Evolutionary conservation across 2,888 invertebrate genomes (phyloP).

Genomic region (Chrysina gloriosa): DNA sequence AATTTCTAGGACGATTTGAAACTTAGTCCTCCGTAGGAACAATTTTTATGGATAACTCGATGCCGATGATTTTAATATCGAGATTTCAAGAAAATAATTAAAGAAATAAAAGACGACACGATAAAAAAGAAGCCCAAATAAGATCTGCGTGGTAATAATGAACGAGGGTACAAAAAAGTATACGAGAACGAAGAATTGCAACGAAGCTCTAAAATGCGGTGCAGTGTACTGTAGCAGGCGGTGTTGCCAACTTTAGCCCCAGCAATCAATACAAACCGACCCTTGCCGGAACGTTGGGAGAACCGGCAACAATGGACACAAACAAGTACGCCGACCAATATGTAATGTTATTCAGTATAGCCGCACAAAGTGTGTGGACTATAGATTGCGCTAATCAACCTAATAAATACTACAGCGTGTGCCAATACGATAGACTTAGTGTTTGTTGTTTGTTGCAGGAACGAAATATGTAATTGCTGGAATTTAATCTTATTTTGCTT

Average conservation of each 20-base stretch:
- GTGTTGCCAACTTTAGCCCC: constrained; percentile 58
- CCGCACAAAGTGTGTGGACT: background rate
- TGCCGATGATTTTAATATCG: no score
- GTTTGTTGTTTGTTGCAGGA: no score
- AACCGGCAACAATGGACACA: constrained; percentile 54
- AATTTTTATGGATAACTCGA: no score
- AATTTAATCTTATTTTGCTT: no score
- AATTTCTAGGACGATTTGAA: no score
- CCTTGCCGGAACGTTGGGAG: constrained; percentile 48
- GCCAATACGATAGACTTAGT: no score
- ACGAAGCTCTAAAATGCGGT: constrained; percentile 52
- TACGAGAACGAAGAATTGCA: constrained; percentile 41
- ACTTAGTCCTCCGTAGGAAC: no score
- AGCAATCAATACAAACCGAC: constrained; percentile 63
- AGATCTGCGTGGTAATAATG: constrained; percentile 26
- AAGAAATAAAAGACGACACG: background rate
- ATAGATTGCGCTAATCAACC: constrained; percentile 4
- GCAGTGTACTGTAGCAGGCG: constrained; percentile 62
- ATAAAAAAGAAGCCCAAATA: background rate
- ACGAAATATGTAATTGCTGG: no score
- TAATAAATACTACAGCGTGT: background rate
- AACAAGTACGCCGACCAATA: constrained; percentile 45
- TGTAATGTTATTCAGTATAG: constrained; percentile 35
- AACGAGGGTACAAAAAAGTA: constrained; percentile 33
- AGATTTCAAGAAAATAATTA: no score